Evolutionary conservation across 2,888 invertebrate genomes (phyloP).

Genomic region (Bombylius major): DNA sequence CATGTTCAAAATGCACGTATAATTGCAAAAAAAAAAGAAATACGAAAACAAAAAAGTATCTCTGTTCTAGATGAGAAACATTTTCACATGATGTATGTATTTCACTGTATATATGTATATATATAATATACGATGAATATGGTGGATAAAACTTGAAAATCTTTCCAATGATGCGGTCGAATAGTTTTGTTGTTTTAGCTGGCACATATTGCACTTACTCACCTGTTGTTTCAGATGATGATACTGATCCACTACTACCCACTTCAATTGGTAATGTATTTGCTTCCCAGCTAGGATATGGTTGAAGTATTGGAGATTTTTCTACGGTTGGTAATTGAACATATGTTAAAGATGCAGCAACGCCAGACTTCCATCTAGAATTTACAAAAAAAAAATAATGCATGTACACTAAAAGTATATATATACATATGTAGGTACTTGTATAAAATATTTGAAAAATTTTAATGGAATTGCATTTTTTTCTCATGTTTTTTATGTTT

Average conservation of each 20-base stretch:
- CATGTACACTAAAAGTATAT: too few species aligned
- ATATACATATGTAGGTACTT: too few species aligned
- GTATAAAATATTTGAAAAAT: too few species aligned
- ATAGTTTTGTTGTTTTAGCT: not conserved
- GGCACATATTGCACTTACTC: not conserved
- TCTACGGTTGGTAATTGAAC: conserved; percentile 43
- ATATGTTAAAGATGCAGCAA: conserved; percentile 57
- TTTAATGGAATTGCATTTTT: too few species aligned
- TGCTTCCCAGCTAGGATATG: conserved; percentile 66
- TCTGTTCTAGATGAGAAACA: too few species aligned
- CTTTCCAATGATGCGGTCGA: not conserved
- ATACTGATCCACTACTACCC: not conserved
- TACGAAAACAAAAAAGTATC: too few species aligned
- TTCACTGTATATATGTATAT: too few species aligned
- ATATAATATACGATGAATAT: too few species aligned
- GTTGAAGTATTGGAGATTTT: conserved; percentile 58
- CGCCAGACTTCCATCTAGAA: conserved; percentile 53
- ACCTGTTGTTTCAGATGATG: conserved; percentile 21
- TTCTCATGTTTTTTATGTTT: too few species aligned
- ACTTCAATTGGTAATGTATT: conserved; percentile 53
- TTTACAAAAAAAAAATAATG: not conserved
- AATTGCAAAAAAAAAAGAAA: too few species aligned
- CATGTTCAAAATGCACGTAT: too few species aligned
- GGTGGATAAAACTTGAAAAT: not conserved
- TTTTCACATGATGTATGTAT: not conserved